Base-by-base conservation (phyloP, 2,113 vertebrate genomes). In the Girardinichthys multiradiatus region DNA sequence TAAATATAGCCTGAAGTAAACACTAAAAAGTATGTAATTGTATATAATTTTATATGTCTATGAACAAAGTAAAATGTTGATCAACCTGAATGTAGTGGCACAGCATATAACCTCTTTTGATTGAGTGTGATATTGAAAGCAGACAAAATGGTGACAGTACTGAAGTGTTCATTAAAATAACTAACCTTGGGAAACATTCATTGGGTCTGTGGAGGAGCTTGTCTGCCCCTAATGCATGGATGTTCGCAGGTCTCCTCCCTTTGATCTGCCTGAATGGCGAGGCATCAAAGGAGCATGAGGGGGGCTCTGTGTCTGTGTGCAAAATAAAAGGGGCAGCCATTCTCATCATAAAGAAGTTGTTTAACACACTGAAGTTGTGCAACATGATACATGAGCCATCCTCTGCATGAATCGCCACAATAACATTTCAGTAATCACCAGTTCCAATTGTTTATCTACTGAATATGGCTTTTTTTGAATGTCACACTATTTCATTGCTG, bases 121-220 rank as follows among this genome's bases (percentile, higher is more conserved):
- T 39, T 28, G 57, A 81, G 59, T 48, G 39, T n/a, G 51, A 65
- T 75, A 76, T 65, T 77, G 67, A 78, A 67, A 85, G 80, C 68
- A 82, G 81, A 35, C 77, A 82, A 74, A 87, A 81, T 82, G 84
- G 84, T 83, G 87, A 79, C 7, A 64, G 8, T 27, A 73, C 68
- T 68, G 68, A 86, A 72, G 60, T 77, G 80, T 81, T 89, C 54
- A 90, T 92, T 90, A 85, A 85, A 86, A 88, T 77, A 86, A 86
- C 68, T 84, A 80, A 80, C 74, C 75, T 69, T 64, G n/a, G 54
- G 4, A 79, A 68, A 70, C 69, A 73, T 82, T 83, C 76, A 73
- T 31, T 71, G 78, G 31, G 68, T 70, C 77, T 72, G 69, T 30
- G 51, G 68, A 84, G 76, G 68, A 75, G 64, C 81, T 76, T 79